Evolutionary conservation across 1,140 invertebrate species (phyloP), one percentile per base, ranked within the genome.

Genomic region (Drosophila watanabei): DNA sequence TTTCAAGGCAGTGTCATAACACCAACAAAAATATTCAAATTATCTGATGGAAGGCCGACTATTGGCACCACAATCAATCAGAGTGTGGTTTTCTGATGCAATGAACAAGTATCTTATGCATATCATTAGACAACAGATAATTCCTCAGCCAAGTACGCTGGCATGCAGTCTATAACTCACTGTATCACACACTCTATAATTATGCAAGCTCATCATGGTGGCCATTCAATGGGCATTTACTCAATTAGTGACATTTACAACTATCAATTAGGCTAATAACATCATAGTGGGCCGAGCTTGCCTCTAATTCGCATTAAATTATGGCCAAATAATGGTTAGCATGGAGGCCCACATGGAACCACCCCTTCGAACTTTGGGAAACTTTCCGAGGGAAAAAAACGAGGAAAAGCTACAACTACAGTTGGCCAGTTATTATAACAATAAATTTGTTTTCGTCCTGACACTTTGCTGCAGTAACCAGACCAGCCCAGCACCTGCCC

Each of bases 191-290:
- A 39, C 54, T 57, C 35, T 57, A 57, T 57, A 66, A 79, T 58
- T 71, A 73, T 72, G 45, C 68, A 52, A 39, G 66, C 43, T 71
- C 64, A 54, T 57, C 33, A 30, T 41, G 16, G 16, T 37, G 30
- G 33, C 39, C 32, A 60, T 49, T 51, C 61, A 51, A 60, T 80
- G 49, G 46, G 54, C 79, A 71, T 78, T 82, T 81, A 59, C 71
- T 70, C 64, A 78, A 81, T 82, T 82, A 82, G 64, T 77, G 65
- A 70, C 79, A 77, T 82, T 82, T 82, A 82, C 73, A 82, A 66
- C 80, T 82, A 82, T 77, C 79, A 82, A 82, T 82, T 82, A 82
- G 61, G 72, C 59, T 82, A 82, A 82, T 81, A 82, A 82, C 79
- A 78, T 82, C 73, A 82, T 82, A 66, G 68, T 39, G 56, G 79